Evolutionary conservation across 2,797 vertebrate genomes (phyloP), one percentile per base, ranked within the genome.

Genomic region (Galagoides demidoff): DNA sequence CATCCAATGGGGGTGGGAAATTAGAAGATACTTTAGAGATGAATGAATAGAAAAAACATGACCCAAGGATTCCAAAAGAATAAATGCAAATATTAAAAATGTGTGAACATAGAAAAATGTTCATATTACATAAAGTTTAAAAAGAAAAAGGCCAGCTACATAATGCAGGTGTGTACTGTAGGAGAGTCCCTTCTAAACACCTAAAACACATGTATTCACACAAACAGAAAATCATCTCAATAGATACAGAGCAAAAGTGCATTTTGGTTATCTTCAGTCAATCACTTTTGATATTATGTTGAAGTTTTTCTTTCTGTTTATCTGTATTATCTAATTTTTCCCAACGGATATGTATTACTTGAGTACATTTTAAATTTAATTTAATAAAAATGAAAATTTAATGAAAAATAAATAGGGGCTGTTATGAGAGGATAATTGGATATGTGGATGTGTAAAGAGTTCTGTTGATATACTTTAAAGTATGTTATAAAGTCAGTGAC

Each of bases 221-320:
- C 7, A 63, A 88, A 73, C 19, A 83, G n/a, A 90, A 84, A 79
- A 92, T 0, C 55, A 82, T 37, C 20, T 81, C 22, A 96, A 43
- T 12, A 92, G 45, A 68, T 52, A 86, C 25, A 83, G n/a, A 43
- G 49, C n/a, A 84, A 73, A 92, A 92, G 5, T 73, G 8, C 57
- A 82, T 29, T 39, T 34, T 88, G 25, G 34, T 45, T 86, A 71
- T 66, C 74, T 93, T 94, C 57, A 90, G 34, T 73, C 83, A 12
- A 82, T 88, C 82, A 70, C 8, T 94, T 91, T n/a, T 93, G 63
- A 86, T 92, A 92, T 22, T 81, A 71, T 76, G 17, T 77, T 83
- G 61, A 55, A 29, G 70, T 92, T 90, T 78, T 52, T 89, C n/a
- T 88, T 90, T 78, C 45, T 81, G 20, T 70, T 84, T 93, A n/a